Conservation (phyloP, 1,140 invertebrate genomes). For the Leptopilina clavipes region DNA sequence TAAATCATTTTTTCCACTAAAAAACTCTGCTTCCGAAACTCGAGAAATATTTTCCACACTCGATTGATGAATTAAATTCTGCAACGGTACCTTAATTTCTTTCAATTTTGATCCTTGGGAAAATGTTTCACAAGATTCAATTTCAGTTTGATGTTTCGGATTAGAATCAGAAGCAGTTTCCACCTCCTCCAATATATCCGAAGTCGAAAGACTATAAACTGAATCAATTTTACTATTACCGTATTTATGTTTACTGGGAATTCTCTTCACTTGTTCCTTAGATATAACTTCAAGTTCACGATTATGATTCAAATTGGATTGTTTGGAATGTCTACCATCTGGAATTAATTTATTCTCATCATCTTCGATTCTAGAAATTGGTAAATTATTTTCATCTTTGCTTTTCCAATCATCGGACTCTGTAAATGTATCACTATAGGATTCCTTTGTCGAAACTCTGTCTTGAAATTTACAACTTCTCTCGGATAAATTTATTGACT, state of each 20-base stretch:
- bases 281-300: not conserved
- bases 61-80: conserved; percentile 30
- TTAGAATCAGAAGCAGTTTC: conserved; percentile 56
- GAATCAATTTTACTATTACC: conserved; percentile 57
- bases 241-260: conserved; percentile 62
- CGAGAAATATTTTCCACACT: conserved; percentile 41
- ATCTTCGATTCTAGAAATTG: conserved; percentile 51
- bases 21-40: conserved; percentile 47
- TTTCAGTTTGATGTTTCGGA: conserved; percentile 49
- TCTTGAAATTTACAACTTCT: conserved; percentile 58
- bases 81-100: conserved; percentile 45
- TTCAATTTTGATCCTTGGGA: conserved; percentile 53
- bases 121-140: conserved; percentile 45
- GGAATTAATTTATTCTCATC: conserved; percentile 61
- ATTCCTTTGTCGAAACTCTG: conserved; percentile 61
- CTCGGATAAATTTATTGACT: conserved; percentile 57
- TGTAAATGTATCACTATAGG: conserved; percentile 35
- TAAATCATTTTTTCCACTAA: conserved; percentile 43
- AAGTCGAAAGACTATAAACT: conserved; percentile 49
- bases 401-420: not conserved
- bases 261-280: conserved; percentile 60
- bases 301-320: conserved; percentile 38
- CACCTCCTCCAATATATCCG: conserved; percentile 61
- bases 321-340: conserved; percentile 50
- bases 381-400: conserved; percentile 42